phyloP scores from a whole-genome alignment of 2,113 vertebrate genomes.

The Cyrtonyx montezumae region DNA sequence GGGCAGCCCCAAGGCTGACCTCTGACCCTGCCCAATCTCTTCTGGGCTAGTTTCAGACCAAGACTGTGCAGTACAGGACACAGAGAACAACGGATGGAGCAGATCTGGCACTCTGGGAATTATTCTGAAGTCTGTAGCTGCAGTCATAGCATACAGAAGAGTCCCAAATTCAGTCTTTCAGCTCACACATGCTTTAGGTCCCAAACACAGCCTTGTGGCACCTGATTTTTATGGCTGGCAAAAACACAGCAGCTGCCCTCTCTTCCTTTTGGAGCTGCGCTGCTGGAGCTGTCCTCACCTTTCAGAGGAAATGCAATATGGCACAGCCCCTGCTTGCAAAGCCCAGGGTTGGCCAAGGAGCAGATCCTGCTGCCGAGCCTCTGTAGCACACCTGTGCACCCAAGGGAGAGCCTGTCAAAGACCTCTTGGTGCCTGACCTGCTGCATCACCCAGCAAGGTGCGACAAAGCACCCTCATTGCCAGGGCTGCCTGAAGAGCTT shows the following conservation, averaged over 20 bases:
- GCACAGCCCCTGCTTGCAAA: background rate
- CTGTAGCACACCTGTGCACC: background rate
- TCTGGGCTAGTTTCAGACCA: background rate
- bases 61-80: background rate
- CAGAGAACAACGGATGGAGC: background rate
- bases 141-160: background rate
- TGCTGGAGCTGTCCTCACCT: background rate
- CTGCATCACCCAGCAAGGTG: background rate
- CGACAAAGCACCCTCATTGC: background rate
- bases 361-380: background rate
- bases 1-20: background rate
- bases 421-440: background rate
- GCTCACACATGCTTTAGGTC: background rate
- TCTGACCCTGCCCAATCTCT: background rate
- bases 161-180: background rate
- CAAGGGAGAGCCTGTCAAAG: background rate
- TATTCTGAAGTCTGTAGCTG: background rate
- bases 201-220: background rate
- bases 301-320: accelerated
- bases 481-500: background rate
- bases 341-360: background rate
- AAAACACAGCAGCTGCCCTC: background rate
- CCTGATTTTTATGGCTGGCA: background rate
- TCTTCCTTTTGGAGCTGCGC: background rate
- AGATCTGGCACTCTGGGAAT: background rate